These are phyloP conservation scores for Mythimna albipuncta DNA, from an alignment of 2,888 invertebrate species.

Conservation along the genomic window DNA sequence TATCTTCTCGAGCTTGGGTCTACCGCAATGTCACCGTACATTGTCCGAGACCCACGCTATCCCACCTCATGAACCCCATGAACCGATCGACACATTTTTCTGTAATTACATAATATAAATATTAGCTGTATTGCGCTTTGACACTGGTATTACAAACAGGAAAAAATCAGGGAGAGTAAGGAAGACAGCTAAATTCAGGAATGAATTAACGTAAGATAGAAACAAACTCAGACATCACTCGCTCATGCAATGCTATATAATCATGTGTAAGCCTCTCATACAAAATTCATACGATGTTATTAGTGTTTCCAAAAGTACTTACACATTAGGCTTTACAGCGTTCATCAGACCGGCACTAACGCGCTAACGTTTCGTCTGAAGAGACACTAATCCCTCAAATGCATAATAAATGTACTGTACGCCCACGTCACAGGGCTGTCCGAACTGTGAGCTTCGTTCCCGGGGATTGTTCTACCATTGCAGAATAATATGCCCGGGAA, in stretches of 20 bases:
- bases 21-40: too few relatives aligned
- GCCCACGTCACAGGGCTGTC: slow-evolving; percentile 6
- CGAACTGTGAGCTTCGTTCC: slow-evolving; percentile 17
- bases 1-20: too few relatives aligned
- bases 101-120: too few relatives aligned
- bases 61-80: too few relatives aligned
- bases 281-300: background rate
- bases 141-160: too few relatives aligned
- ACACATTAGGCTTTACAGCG: background rate
- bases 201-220: background rate
- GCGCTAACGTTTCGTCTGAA: slow-evolving; percentile 30
- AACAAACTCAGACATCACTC: background rate
- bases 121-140: too few relatives aligned
- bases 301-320: slow-evolving; percentile 4
- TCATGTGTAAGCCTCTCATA: background rate
- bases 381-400: slow-evolving; percentile 51
- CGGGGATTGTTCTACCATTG: slow-evolving; percentile 20
- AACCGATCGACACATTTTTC: too few relatives aligned
- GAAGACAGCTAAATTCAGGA: background rate
- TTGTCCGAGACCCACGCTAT: too few relatives aligned
- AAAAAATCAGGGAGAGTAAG: background rate
- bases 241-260: background rate
- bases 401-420: slow-evolving; percentile 39
- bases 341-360: slow-evolving; percentile 9
- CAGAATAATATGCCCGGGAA: slow-evolving; percentile 9